phyloP scores from a whole-genome alignment of 2,113 vertebrate genomes.

The Telmatochromis bifrenatus region DNA sequence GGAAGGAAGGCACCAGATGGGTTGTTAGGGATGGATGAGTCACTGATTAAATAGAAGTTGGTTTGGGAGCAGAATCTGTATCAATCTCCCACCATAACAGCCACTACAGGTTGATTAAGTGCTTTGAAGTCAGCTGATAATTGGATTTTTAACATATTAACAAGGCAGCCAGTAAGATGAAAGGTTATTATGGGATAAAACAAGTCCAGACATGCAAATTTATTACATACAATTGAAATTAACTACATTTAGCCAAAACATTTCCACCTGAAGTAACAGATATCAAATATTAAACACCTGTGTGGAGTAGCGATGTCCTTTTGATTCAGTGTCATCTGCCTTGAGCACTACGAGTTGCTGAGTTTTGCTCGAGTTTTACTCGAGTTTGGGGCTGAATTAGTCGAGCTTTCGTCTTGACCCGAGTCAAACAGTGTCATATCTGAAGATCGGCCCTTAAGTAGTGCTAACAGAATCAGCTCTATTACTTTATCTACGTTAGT shows the following conservation, averaged over 20 bases:
- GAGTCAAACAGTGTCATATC: not conserved
- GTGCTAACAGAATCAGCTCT: not conserved
- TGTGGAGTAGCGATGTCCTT: not conserved
- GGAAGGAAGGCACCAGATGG: slow-evolving; percentile 1
- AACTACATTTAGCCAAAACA: not conserved
- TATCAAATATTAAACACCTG: not conserved
- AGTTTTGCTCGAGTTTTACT: not conserved
- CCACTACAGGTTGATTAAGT: not conserved
- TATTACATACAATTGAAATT: not conserved
- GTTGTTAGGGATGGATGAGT: slow-evolving; percentile 3
- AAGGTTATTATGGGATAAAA: not conserved
- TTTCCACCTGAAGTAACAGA: not conserved
- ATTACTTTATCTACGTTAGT: not conserved
- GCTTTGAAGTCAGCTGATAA: slow-evolving; percentile 14
- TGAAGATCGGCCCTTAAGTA: not conserved
- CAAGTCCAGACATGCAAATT: not conserved
- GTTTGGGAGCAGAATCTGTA: not conserved
- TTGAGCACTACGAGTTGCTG: not conserved
- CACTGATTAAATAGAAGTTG: slow-evolving; percentile 1
- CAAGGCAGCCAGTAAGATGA: not conserved
- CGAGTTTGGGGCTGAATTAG: not conserved
- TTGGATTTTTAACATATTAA: slow-evolving; percentile 7
- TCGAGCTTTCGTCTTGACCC: not conserved
- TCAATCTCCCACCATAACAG: not conserved
- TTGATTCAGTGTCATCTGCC: not conserved